Evolutionary conservation across 2,888 invertebrate species (phyloP).

Genomic region (Pachliopta kotzebuea): DNA sequence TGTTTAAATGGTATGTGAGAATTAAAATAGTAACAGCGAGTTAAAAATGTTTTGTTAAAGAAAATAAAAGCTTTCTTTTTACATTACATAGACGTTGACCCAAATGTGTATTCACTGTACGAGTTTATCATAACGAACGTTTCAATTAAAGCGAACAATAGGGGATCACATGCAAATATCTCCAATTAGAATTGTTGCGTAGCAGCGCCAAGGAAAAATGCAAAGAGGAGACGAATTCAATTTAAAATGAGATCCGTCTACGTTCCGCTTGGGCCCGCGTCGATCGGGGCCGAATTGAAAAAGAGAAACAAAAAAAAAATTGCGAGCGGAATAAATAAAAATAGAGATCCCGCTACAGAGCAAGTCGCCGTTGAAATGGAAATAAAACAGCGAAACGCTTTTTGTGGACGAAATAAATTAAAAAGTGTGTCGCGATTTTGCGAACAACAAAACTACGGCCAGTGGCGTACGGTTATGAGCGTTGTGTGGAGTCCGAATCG

Average conservation of each 20-base stretch:
- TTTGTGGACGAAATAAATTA: conserved; percentile 80
- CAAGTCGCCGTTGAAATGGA: conserved; percentile 80
- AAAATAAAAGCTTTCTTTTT: conserved; percentile 1
- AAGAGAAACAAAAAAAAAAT: conserved; percentile 53
- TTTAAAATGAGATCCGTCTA: conserved; percentile 77
- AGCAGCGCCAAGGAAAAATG: conserved; percentile 62
- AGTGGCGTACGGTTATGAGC: conserved; percentile 30
- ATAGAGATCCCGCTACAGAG: conserved; percentile 79
- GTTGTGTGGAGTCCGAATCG: conserved; percentile 14
- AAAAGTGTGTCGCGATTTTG: conserved; percentile 77
- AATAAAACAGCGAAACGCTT: conserved; percentile 76
- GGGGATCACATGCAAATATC: conserved; percentile 64
- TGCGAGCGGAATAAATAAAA: conserved; percentile 74
- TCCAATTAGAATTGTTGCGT: conserved; percentile 73
- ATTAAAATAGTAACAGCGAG: neutral
- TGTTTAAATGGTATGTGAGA: neutral
- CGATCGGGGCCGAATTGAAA: conserved; percentile 77
- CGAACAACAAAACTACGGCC: conserved; percentile 50
- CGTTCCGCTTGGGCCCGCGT: conserved; percentile 71
- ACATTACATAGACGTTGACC: conserved; percentile 1
- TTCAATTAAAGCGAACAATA: conserved; percentile 60
- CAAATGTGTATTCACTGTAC: conserved; percentile 30
- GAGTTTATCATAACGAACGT: conserved; percentile 51
- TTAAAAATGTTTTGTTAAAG: neutral
- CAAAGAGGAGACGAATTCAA: conserved; percentile 70